Evolutionary conservation across 2,888 invertebrate genomes (phyloP).

Genomic region (Penaeus monodon): DNA sequence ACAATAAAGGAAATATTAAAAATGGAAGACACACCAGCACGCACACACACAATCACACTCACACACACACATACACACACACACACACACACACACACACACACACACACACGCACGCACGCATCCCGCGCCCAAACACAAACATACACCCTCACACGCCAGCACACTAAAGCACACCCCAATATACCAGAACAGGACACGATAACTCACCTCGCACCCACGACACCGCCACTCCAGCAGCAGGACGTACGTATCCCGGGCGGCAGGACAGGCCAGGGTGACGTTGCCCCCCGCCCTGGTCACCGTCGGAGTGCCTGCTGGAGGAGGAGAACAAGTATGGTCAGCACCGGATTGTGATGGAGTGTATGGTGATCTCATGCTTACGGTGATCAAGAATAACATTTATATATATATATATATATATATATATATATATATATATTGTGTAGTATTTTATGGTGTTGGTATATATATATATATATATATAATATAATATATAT

Average conservation of each 20-base stretch:
- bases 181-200: background rate
- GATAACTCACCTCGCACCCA: constrained; percentile 47
- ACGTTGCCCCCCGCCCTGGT: constrained; percentile 57
- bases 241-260: constrained; percentile 48
- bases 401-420: no score
- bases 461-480: no score
- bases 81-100: background rate
- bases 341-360: background rate
- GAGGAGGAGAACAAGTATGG: background rate
- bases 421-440: no score
- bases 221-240: constrained; percentile 55
- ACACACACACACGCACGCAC: background rate
- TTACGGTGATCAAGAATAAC: no score
- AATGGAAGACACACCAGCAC: background rate
- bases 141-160: background rate
- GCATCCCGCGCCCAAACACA: no score
- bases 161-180: background rate
- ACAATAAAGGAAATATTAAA: background rate
- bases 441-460: no score
- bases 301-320: constrained; percentile 34
- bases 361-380: background rate
- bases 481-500: no score
- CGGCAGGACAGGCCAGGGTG: constrained; percentile 53
- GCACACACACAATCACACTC: background rate
- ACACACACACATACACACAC: background rate